Conservation (phyloP, 1,140 invertebrate species). For the Colletes latitarsis region DNA sequence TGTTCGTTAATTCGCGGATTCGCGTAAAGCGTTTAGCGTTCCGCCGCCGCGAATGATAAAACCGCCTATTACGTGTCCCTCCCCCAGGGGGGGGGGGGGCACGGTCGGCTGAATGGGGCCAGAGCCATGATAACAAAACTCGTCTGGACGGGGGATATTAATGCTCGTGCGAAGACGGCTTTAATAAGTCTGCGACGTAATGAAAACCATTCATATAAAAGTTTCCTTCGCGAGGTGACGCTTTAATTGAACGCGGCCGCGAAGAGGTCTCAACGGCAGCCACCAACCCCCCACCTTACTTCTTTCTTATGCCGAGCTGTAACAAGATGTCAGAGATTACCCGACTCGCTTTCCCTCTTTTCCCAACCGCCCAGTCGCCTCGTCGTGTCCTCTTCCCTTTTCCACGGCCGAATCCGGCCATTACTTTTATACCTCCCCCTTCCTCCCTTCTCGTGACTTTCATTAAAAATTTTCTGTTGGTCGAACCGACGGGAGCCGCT, state of each 20-base stretch:
- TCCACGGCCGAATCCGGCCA: conserved; percentile 1
- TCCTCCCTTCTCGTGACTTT: conserved; percentile 40
- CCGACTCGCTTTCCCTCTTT: conserved; percentile 26
- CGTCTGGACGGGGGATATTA: conserved; percentile 72
- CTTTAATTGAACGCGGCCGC: conserved; percentile 74
- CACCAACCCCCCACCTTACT: conserved; percentile 18
- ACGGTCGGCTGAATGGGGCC: conserved; percentile 37
- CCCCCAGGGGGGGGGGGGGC: background rate
- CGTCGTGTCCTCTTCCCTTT: background rate
- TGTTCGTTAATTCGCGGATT: conserved; percentile 5
- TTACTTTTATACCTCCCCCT: conserved; percentile 33
- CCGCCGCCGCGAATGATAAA: background rate
- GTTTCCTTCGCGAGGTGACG: conserved; percentile 73
- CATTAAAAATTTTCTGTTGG: conserved; percentile 65
- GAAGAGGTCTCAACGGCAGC: conserved; percentile 33
- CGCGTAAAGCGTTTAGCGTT: background rate
- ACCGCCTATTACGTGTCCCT: conserved; percentile 4
- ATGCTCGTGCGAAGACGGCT: conserved; percentile 70
- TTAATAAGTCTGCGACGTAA: conserved; percentile 78
- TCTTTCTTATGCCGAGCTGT: conserved; percentile 43
- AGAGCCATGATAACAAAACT: conserved; percentile 72
- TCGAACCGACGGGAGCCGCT: conserved; percentile 45
- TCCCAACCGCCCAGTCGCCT: background rate
- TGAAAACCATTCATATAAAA: conserved; percentile 80
- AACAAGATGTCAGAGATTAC: conserved; percentile 53